Evolutionary conservation across 1,140 invertebrate genomes (phyloP), one percentile per base, ranked within the genome.

Genomic region (Gryon sp.): DNA sequence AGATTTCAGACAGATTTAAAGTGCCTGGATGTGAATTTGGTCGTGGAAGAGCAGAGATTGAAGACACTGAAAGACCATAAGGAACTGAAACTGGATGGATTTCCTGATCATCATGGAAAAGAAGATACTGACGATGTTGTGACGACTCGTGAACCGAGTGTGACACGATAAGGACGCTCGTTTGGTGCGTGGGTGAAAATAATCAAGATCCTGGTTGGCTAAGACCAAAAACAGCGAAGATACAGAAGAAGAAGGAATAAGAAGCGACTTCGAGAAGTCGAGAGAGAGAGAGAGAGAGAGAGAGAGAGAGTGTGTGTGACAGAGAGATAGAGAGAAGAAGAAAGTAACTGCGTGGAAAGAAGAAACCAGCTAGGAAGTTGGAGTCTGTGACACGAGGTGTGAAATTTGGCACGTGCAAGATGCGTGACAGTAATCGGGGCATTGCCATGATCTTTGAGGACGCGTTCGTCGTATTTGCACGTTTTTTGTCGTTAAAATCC

Each of bases 391-490:
- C n/a, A 1, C n/a, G 8, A 9, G 12, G 15, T 22, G 53, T 34
- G 32, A 16, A 32, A 32, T 15, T 66, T 53, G 11, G 41, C 24
- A 14, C 36, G 32, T 73, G 78, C 86, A 89, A 88, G 53, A 89
- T 89, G 88, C 86, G 78, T 85, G 83, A 80, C 83, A 83, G 81
- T 81, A 84, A 80, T 70, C 84, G 82, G 80, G 83, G 79, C 20
- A 76, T 85, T 87, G 84, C 84, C 72, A 89, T 88, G 88, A 74
- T 88, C 81, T 89, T 86, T 85, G 83, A 87, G 73, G 88, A 89
- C 80, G 86, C 84, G 66, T 88, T 85, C 45, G 80, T 88, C 74
- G 88, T 89, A 74, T 89, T 89, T 80, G 83, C 86, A 34, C 88
- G 88, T 85, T 88, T 86, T 83, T 82, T 89, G 55, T 84, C 86